Evolutionary conservation across 2,797 vertebrate species (phyloP).

Genomic region (Tadarida brasiliensis): DNA sequence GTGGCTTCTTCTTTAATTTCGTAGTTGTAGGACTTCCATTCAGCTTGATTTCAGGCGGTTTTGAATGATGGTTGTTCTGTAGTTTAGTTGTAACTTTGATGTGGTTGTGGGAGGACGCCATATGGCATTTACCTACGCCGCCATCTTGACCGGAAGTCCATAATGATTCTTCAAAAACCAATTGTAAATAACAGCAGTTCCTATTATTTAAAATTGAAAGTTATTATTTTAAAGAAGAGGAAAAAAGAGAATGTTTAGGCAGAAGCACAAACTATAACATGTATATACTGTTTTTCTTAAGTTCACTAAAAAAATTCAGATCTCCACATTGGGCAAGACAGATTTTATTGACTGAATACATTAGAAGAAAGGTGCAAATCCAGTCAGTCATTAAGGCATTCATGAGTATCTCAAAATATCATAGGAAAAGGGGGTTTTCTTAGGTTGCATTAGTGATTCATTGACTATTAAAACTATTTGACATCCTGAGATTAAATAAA

Average conservation of each 20-base stretch:
- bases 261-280: background rate
- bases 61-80: no score
- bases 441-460: constrained; percentile 11
- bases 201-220: background rate
- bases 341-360: background rate
- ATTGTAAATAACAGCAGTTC: background rate
- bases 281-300: constrained; percentile 29
- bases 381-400: background rate
- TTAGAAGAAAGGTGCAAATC: background rate
- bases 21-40: no score
- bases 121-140: no score
- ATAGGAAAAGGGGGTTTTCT: background rate
- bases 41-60: no score
- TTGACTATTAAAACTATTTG: background rate
- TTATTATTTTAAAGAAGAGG: background rate
- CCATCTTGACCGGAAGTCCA: no score
- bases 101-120: no score
- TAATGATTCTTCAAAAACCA: background rate
- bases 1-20: no score
- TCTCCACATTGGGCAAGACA: background rate
- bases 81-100: no score
- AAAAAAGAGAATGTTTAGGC: background rate
- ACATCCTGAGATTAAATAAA: background rate
- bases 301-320: background rate
- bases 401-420: background rate